Evolutionary conservation across 2,888 invertebrate species (phyloP).

Genomic region (Ichneumoninae sp.): DNA sequence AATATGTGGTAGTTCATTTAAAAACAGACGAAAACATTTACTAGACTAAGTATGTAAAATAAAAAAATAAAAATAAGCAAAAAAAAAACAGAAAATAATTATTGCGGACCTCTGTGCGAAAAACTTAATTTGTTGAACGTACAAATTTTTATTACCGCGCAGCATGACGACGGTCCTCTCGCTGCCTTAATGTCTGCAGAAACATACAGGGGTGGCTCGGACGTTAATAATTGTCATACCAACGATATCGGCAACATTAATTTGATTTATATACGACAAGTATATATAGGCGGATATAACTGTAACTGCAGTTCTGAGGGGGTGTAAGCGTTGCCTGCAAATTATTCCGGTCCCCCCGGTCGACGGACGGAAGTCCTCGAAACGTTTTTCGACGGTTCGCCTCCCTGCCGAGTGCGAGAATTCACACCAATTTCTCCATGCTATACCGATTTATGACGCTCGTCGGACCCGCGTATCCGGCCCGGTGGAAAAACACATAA

Average conservation of each 20-base stretch:
- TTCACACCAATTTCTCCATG: conserved; percentile 77
- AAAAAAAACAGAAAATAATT: not conserved
- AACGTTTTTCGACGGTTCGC: conserved; percentile 26
- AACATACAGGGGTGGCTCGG: not conserved
- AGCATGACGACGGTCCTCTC: not conserved
- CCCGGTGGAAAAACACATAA: conserved; percentile 7
- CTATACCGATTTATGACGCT: conserved; percentile 73
- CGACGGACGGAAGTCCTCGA: conserved; percentile 20
- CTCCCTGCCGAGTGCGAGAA: conserved; percentile 73
- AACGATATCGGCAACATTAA: conserved; percentile 68
- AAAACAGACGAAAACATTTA: too few species aligned
- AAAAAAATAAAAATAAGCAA: not conserved
- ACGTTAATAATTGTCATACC: conserved; percentile 37
- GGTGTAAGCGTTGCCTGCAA: conserved; percentile 37
- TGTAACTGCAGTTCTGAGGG: conserved; percentile 34
- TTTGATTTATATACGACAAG: conserved; percentile 76
- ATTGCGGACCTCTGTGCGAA: not conserved
- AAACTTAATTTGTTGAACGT: not conserved
- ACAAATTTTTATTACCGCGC: not conserved
- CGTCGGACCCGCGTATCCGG: not conserved
- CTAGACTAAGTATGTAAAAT: too few species aligned
- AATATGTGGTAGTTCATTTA: too few species aligned
- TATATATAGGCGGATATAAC: conserved; percentile 24
- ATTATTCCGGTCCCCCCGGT: conserved; percentile 49
- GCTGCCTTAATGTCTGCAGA: conserved; percentile 12